Conservation (phyloP, 2,888 invertebrate species). For the Resseliella maxima region DNA sequence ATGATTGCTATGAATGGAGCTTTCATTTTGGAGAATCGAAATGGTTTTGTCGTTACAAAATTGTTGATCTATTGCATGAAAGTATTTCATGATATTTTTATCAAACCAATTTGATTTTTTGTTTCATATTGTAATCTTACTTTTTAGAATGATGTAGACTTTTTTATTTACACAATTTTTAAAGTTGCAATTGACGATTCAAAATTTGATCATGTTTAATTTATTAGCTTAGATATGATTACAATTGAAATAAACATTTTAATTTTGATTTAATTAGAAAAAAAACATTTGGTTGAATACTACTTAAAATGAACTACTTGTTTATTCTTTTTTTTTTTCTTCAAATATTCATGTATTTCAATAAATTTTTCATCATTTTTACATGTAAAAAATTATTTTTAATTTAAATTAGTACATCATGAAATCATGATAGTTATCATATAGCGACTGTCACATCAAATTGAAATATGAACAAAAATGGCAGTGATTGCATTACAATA, state of each 20-base stretch:
- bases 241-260: not conserved
- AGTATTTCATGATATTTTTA: not conserved
- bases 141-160: too few species aligned
- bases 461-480: not conserved
- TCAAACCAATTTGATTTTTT: not conserved
- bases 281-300: not conserved
- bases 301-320: not conserved
- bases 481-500: slow-evolving; percentile 34
- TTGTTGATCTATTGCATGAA: not conserved
- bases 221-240: not conserved
- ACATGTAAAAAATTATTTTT: not conserved
- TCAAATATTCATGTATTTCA: not conserved
- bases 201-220: slow-evolving; percentile 33
- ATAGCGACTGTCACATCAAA: slow-evolving; percentile 17
- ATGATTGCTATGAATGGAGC: not conserved
- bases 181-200: not conserved
- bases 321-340: not conserved
- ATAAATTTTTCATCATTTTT: not conserved
- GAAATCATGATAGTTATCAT: not conserved
- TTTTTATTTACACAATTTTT: not conserved
- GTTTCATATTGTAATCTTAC: too few species aligned
- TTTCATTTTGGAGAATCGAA: not conserved
- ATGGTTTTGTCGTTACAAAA: not conserved
- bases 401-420: slow-evolving; percentile 20
- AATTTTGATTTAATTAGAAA: not conserved